Evolutionary conservation across 2,113 vertebrate genomes (phyloP), one percentile per base, ranked within the genome.

Genomic region (Chaetodon auriga): DNA sequence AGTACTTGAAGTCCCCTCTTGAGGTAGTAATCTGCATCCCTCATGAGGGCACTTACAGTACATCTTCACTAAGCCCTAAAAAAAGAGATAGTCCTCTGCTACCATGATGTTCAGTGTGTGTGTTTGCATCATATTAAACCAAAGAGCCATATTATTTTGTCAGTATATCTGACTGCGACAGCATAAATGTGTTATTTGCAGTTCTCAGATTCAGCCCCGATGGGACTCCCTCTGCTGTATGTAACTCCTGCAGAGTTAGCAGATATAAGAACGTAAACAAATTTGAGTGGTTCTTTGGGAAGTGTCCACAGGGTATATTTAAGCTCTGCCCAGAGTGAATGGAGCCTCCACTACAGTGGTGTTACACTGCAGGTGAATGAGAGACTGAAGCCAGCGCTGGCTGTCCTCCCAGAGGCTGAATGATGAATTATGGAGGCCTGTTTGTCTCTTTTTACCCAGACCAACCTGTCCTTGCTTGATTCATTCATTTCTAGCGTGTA

Each of bases 341-440:
- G 63, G 63, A 13, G 13, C 76, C 78, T 80, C 72, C 54, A 49
- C 83, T 70, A 63, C 68, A 53, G 75, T 25, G 21, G 48, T 58
- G 23, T 38, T 75, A 55, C 46, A n/a, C 62, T 73, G 78, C 68
- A 80, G 85, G 74, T 89, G 87, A 90, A 90, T 89, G 85, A 89
- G 77, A 84, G 77, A 75, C 80, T 81, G 68, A 57, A 57, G 88
- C 72, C 41, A 41, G 51, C 0, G 6, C 66, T 88, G 92, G 75
- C 87, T 84, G 79, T 88, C 83, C 90, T 92, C 83, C 90, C 81
- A 82, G 79, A 90, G 80, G 84, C 81, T 88, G 66, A 87, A 77
- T 66, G 61, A 93, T 90, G 82, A 93, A 92, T 93, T 90, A 92
- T 90, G 80, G 86, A 93, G 70, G 36, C 78, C 61, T 35, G 69